Base-by-base conservation (phyloP, 1,140 invertebrate genomes). In the Drosophila rufa region DNA sequence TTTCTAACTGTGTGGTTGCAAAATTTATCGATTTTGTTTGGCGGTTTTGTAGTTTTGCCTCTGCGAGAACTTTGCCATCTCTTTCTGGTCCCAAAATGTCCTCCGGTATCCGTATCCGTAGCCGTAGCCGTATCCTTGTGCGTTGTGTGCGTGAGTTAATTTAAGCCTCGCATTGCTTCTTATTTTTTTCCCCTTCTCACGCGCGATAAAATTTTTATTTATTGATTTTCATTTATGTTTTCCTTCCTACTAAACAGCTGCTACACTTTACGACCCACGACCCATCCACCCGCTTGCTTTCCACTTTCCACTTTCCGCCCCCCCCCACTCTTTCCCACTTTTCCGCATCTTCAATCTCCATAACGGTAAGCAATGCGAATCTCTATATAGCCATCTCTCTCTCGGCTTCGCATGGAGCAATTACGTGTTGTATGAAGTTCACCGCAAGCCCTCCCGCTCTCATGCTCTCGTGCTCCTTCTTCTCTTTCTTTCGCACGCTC, bases 201-300 rank as follows among this genome's bases (percentile, higher is more conserved):
- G 47, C 19, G 79, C 79, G 67, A 87, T 86, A 86, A 80, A 82
- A 82, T 87, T 82, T 76, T 76, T 86, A 87, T 86, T 86, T 86
- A 86, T 86, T 86, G 83, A 86, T 86, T 86, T 86, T 86, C 83
- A 86, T 86, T 86, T 86, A 86, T 86, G 80, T 38, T 79, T 75
- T 62, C 64, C 83, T 77, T 78, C 59, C 75, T 76, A 82, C 82
- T 82, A 86, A 86, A 86, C 82, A 85, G 82, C 82, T 86, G 82
- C 75, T 79, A 82, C 82, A 80, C 67, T 82, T 76, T 87, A 79
- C 75, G 74, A 42, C 40, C 53, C 48, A 19, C 33, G 33, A 36
- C 33, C 33, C 51, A 55, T 30, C 50, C 36, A 36, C 12, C 51
- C 51, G 33, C 51, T 38, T 14, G 51, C 33, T 38, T 38, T 55